Evolutionary conservation across 2,888 invertebrate genomes (phyloP).

Genomic region (Linnaemya vulpina): DNA sequence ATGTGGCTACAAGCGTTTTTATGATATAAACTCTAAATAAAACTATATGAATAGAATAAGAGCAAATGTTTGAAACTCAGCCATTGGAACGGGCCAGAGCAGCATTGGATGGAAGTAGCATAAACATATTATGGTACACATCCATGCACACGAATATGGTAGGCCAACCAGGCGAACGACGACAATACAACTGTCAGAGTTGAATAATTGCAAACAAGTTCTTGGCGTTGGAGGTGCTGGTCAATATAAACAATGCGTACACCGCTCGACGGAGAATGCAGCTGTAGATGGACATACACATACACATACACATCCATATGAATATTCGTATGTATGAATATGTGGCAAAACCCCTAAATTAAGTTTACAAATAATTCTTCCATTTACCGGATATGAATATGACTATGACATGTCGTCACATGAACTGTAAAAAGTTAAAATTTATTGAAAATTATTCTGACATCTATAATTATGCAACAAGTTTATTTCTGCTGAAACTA

Average conservation of each 20-base stretch:
- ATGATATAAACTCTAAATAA: slow-evolving; percentile 35
- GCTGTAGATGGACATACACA: neutral
- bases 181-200: slow-evolving; percentile 7
- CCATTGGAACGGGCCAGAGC: slow-evolving; percentile 64
- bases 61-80: slow-evolving; percentile 68
- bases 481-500: too few species aligned
- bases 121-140: slow-evolving; percentile 10
- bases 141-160: neutral
- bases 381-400: slow-evolving; percentile 29
- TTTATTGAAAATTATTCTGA: too few species aligned
- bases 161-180: neutral
- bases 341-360: slow-evolving; percentile 32
- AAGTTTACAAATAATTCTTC: slow-evolving; percentile 16
- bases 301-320: too few species aligned
- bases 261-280: neutral
- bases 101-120: slow-evolving; percentile 8
- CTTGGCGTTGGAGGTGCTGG: neutral
- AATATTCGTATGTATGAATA: neutral
- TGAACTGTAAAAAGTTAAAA: too few species aligned
- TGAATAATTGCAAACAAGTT: neutral
- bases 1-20: neutral
- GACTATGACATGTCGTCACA: too few species aligned
- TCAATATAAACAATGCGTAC: slow-evolving; percentile 43
- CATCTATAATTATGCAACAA: too few species aligned
- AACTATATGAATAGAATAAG: slow-evolving; percentile 57